These are phyloP conservation scores for Enteromius paludinosus DNA, from an alignment of 2,797 vertebrate genomes.

Conservation along the genomic window DNA sequence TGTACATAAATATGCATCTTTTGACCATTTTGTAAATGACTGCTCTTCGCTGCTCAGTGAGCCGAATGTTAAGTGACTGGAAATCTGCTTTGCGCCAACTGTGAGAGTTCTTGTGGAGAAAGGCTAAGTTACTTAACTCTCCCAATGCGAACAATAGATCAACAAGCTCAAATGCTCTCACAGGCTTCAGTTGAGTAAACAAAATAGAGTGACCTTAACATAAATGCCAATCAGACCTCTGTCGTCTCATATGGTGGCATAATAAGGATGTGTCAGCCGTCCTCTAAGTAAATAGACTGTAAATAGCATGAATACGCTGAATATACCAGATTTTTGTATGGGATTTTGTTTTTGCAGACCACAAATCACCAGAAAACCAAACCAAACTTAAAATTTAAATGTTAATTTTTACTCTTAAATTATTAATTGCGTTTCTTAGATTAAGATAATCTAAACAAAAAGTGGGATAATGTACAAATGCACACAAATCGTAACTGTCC, in stretches of 20 bases:
- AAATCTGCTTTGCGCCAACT: conserved; percentile 38
- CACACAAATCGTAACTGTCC: too few species aligned
- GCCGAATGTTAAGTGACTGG: conserved; percentile 39
- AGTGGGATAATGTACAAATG: too few species aligned
- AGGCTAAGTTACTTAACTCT: conserved; percentile 46
- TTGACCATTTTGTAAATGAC: conserved; percentile 42
- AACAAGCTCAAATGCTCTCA: conserved; percentile 31
- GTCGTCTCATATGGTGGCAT: conserved; percentile 17
- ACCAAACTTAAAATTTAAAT: background rate
- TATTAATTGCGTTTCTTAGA: background rate
- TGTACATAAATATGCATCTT: conserved; percentile 31
- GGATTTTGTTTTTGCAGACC: background rate
- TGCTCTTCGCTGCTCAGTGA: conserved; percentile 4
- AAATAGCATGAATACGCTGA: background rate
- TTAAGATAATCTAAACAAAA: too few species aligned
- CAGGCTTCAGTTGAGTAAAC: conserved; percentile 35
- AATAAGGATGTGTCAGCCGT: conserved; percentile 14
- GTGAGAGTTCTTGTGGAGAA: conserved; percentile 23
- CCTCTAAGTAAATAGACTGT: conserved; percentile 6
- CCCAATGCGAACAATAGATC: conserved; percentile 43
- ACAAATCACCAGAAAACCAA: background rate
- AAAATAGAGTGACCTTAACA: conserved; percentile 52
- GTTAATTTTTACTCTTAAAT: background rate
- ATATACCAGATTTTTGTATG: background rate
- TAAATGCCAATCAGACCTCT: conserved; percentile 49